These are phyloP conservation scores for Saxicola maurus DNA, from an alignment of 2,797 vertebrate genomes.

Conservation along the genomic window DNA sequence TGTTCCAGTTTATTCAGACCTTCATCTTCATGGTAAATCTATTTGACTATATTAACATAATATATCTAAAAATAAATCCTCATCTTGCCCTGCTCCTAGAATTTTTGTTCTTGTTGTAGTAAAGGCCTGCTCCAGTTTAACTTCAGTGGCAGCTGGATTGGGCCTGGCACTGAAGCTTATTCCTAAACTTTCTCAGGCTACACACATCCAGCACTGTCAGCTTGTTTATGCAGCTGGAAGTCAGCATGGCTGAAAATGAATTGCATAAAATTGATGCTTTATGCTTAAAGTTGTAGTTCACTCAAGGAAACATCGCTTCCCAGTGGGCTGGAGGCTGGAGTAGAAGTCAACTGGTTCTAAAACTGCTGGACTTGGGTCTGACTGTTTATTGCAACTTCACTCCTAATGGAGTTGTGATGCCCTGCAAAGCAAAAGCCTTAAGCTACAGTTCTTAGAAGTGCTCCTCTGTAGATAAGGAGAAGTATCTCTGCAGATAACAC, in stretches of 20 bases:
- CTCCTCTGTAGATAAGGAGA: not conserved
- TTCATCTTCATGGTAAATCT: conserved; percentile 26
- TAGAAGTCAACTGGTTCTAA: not conserved
- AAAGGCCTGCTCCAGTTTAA: not conserved
- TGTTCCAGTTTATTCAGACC: not conserved
- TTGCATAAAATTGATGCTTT: conserved; percentile 15
- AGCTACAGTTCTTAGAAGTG: not conserved
- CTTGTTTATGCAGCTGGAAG: conserved; percentile 53
- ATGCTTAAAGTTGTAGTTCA: not conserved
- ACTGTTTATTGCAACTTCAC: not conserved
- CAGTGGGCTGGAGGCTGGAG: not conserved
- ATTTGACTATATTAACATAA: conserved; percentile 20
- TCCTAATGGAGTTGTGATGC: not conserved
- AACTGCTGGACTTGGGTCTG: not conserved
- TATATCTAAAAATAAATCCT: conserved; percentile 32
- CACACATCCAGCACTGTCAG: not conserved
- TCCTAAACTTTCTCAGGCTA: conserved; percentile 29
- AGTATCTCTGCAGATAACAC: not conserved
- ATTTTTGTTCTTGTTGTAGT: not conserved
- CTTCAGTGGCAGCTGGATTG: conserved; percentile 1
- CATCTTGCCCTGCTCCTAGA: not conserved
- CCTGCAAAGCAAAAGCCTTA: not conserved
- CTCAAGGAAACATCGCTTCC: not conserved
- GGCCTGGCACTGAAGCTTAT: not conserved
- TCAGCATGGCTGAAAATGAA: not conserved